These are phyloP conservation scores for Mesorhabditis sp. DNA, from an alignment of 2,888 invertebrate genomes.

Conservation along the genomic window DNA sequence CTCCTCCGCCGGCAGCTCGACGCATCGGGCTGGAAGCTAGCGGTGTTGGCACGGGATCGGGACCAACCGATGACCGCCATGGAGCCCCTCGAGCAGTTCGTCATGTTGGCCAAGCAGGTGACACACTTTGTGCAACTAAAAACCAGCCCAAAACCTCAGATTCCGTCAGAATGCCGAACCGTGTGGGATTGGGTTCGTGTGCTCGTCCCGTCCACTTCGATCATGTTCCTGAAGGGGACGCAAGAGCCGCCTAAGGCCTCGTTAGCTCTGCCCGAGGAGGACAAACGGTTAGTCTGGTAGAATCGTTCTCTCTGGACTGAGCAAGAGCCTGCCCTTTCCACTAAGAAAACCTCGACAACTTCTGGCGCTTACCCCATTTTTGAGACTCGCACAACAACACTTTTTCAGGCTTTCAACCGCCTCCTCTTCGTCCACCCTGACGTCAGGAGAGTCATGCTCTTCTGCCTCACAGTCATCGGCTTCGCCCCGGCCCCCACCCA, in stretches of 20 bases:
- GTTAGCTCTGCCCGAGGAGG: neutral
- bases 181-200: conserved; percentile 80
- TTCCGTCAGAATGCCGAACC: conserved; percentile 83
- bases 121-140: neutral
- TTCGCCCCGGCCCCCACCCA: conserved; percentile 17
- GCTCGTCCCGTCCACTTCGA: conserved; percentile 13
- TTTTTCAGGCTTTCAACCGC: neutral
- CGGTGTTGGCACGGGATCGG: conserved; percentile 64
- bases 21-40: conserved; percentile 75
- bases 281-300: neutral
- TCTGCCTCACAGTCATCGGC: conserved; percentile 30
- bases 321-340: neutral
- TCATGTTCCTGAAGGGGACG: conserved; percentile 9
- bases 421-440: neutral
- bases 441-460: conserved; percentile 8
- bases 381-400: neutral
- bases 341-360: too few relatives aligned
- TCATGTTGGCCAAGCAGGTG: conserved; percentile 76
- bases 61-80: conserved; percentile 61
- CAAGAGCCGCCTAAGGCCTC: too few relatives aligned
- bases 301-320: neutral
- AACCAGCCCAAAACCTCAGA: conserved; percentile 38
- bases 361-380: neutral
- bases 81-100: conserved; percentile 74
- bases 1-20: conserved; percentile 72